Percentiles rank a stretch among this genome's conserved stretches.
These are phyloP conservation scores for Macrophya alboannulata DNA, from an alignment of 2,888 invertebrate genomes.

Conservation along the genomic window DNA sequence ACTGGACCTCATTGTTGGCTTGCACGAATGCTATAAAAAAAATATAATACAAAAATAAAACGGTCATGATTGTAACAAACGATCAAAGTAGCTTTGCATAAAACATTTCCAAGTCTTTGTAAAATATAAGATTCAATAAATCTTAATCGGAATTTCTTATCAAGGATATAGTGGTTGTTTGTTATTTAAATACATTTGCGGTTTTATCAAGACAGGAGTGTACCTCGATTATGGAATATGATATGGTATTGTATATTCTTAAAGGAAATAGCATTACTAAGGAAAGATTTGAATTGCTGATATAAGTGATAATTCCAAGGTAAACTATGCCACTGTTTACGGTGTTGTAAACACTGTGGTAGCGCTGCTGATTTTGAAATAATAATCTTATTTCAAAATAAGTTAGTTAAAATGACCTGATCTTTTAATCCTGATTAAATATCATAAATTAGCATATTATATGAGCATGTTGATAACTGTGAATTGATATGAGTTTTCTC, in stretches of 20 bases:
- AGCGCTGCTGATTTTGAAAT: constrained; percentile 1
- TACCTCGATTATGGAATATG: neutral
- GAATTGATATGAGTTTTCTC: neutral
- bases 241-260: neutral
- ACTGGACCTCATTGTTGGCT: constrained; percentile 86
- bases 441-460: neutral
- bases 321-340: constrained; percentile 29
- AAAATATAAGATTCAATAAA: neutral
- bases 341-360: constrained; percentile 37
- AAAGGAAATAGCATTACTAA: neutral
- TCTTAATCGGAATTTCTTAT: neutral
- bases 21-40: constrained; percentile 86
- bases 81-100: neutral
- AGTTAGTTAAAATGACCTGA: neutral
- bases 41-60: constrained; percentile 50
- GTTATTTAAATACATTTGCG: constrained; percentile 18
- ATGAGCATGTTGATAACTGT: neutral
- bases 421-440: neutral
- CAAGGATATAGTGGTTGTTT: neutral
- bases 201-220: neutral
- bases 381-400: constrained; percentile 7
- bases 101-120: neutral
- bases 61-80: neutral
- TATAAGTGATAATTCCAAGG: constrained; percentile 39
- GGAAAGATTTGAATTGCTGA: neutral